Conservation (phyloP, 1,140 invertebrate species). For the Nasonia longicornis region DNA sequence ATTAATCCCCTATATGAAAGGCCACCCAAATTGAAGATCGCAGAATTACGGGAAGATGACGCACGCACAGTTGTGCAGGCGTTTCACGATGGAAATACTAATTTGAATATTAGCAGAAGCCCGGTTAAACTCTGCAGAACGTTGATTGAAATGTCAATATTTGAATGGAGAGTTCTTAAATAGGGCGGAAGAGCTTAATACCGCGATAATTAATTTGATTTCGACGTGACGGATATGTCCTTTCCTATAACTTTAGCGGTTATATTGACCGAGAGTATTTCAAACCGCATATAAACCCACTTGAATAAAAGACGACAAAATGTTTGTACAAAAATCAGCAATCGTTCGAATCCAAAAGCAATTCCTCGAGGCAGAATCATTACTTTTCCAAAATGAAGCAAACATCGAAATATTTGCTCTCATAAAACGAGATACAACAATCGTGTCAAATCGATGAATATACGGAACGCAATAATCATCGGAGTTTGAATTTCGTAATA, state of each 20-base stretch:
- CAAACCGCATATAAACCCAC: too few species aligned
- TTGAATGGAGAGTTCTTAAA: not conserved
- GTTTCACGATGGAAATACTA: conserved; percentile 10
- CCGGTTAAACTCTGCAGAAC: not conserved
- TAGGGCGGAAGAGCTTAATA: not conserved
- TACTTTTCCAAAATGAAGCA: too few species aligned
- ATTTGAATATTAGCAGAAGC: conserved; percentile 16
- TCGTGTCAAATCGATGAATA: not conserved
- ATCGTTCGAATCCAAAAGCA: not conserved
- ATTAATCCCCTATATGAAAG: conserved; percentile 31
- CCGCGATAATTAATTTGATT: not conserved
- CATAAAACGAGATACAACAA: not conserved
- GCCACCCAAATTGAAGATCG: conserved; percentile 28
- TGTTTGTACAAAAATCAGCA: too few species aligned
- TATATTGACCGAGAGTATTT: not conserved
- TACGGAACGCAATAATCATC: conserved; percentile 11
- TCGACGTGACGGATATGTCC: not conserved
- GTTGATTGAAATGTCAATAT: conserved; percentile 13
- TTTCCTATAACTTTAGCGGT: not conserved
- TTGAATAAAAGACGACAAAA: too few species aligned
- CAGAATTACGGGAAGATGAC: conserved; percentile 22
- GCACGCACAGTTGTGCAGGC: not conserved
- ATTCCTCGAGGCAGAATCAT: not conserved
- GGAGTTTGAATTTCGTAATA: conserved; percentile 11
- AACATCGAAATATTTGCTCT: too few species aligned